phyloP scores from a whole-genome alignment of 2,888 invertebrate genomes.

The Selenia dentaria region DNA sequence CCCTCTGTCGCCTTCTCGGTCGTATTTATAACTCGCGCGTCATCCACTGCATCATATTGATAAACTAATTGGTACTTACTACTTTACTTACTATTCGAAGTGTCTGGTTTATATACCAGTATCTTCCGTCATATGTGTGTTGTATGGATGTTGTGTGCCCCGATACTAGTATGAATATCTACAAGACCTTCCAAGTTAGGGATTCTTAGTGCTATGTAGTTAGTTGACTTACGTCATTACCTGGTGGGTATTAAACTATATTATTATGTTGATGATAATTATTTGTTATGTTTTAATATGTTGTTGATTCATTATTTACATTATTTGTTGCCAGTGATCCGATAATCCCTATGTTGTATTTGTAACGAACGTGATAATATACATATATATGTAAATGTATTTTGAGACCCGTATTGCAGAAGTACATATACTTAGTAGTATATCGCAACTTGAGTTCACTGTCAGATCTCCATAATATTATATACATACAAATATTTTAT shows the following conservation, averaged over 20 bases:
- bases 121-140: conserved; percentile 9
- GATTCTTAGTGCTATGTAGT: conserved; percentile 19
- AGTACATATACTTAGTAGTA: too few species aligned
- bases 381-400: too few species aligned
- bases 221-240: conserved; percentile 38
- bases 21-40: conserved; percentile 76
- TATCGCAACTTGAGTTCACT: too few species aligned
- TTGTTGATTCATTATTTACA: too few species aligned
- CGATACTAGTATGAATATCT: conserved; percentile 6
- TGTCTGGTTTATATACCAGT: conserved; percentile 20
- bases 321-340: too few species aligned
- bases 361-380: too few species aligned
- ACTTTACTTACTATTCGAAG: conserved; percentile 31
- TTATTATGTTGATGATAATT: too few species aligned
- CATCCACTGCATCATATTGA: conserved; percentile 61
- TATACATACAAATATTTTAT: too few species aligned
- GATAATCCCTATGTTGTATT: too few species aligned
- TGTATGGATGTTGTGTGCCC: conserved; percentile 9
- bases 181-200: conserved; percentile 17
- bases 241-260: conserved; percentile 22
- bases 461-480: too few species aligned
- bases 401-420: too few species aligned
- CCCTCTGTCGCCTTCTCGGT: conserved; percentile 70
- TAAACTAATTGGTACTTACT: conserved; percentile 58
- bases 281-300: too few species aligned